Percentiles rank a stretch among this genome's conserved stretches.
Evolutionary conservation across 1,140 invertebrate genomes (phyloP).

Genomic region (Caenorhabditis remanei): DNA sequence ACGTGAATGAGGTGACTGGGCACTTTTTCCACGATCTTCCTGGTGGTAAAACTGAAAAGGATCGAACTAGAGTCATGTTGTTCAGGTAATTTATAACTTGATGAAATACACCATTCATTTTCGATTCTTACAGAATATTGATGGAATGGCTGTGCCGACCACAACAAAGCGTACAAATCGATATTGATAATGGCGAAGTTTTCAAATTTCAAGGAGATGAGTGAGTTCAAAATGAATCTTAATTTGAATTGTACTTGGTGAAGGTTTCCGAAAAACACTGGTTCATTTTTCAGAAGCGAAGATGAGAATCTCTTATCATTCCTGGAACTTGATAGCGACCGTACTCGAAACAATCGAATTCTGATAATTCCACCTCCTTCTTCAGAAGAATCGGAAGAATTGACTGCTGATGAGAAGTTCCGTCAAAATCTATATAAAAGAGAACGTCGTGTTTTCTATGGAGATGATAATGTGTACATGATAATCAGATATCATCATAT

Average conservation of each 20-base stretch:
- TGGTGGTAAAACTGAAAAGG: background rate
- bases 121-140: background rate
- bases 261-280: too few species aligned
- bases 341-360: background rate
- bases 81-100: background rate
- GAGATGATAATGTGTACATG: conserved; percentile 40
- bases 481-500: conserved; percentile 23
- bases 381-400: background rate
- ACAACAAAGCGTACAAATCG: background rate
- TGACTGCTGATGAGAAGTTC: background rate
- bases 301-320: background rate
- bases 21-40: conserved; percentile 42
- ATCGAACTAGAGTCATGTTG: background rate
- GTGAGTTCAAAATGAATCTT: background rate
- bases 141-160: conserved; percentile 31
- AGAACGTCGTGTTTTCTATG: conserved; percentile 4
- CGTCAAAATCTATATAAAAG: background rate
- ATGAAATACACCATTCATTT: background rate
- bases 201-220: conserved; percentile 14
- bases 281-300: background rate
- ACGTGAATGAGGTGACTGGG: conserved; percentile 1
- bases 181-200: background rate
- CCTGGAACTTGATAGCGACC: background rate
- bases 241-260: background rate
- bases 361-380: background rate